Evolutionary conservation across 2,113 vertebrate species (phyloP).

Genomic region (Pedionomus torquatus): DNA sequence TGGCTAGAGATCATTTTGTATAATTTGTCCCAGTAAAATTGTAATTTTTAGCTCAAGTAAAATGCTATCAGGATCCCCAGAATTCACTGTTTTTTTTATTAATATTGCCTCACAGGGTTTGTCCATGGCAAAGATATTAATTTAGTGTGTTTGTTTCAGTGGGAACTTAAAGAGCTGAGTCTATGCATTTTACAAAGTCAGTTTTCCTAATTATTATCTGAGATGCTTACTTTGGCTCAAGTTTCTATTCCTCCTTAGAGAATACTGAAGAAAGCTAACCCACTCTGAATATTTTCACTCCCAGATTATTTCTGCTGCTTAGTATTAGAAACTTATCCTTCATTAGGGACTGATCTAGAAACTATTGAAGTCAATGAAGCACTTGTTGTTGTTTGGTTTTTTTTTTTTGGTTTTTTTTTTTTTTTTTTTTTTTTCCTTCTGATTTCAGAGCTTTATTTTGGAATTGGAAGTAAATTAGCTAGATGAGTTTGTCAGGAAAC

Average conservation of each 20-base stretch:
- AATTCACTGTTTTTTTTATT: background rate
- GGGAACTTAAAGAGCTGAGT: background rate
- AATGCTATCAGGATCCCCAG: background rate
- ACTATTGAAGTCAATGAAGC: background rate
- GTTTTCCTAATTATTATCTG: background rate
- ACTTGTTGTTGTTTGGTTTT: too few relatives aligned
- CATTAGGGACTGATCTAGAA: background rate
- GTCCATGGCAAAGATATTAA: background rate
- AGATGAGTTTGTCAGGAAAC: background rate
- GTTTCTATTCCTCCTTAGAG: background rate
- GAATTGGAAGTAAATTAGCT: background rate
- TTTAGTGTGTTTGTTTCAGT: background rate
- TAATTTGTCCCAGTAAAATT: background rate
- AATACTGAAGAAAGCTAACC: background rate
- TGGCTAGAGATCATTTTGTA: background rate
- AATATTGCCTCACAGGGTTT: background rate
- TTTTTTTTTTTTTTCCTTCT: background rate
- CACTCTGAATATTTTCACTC: background rate
- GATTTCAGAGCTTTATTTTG: background rate
- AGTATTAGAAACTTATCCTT: background rate
- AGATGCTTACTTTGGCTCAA: conserved; percentile 27
- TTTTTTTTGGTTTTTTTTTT: too few relatives aligned
- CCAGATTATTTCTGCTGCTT: background rate
- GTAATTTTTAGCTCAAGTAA: background rate
- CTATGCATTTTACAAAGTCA: background rate